Conservation (phyloP, 2,113 vertebrate genomes). For the Alaudala cheleensis region DNA sequence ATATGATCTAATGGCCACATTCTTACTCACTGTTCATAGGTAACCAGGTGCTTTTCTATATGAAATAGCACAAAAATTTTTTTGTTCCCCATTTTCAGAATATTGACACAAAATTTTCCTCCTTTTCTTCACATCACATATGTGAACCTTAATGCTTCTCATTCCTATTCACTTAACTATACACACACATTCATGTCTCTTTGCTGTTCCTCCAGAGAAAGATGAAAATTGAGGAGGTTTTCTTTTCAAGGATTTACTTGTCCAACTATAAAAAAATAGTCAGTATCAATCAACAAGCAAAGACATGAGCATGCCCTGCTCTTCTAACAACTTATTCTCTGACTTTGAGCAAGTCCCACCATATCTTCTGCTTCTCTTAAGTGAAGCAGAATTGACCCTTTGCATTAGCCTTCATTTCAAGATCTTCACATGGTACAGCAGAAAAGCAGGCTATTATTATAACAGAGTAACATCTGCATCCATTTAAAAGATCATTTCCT, state of each 20-base stretch:
- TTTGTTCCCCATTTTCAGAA: not conserved
- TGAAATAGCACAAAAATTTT: not conserved
- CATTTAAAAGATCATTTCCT: constrained; percentile 70
- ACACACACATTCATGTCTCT: not conserved
- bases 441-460: constrained; percentile 17
- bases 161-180: not conserved
- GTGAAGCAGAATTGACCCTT: not conserved
- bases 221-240: not conserved
- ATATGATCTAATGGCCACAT: not conserved
- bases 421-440: not conserved
- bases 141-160: not conserved
- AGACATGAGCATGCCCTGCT: not conserved
- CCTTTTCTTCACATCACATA: not conserved
- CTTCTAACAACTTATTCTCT: not conserved
- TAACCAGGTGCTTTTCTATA: not conserved
- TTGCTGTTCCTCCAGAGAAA: not conserved
- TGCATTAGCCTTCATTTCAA: constrained; percentile 4
- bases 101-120: not conserved
- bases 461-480: constrained; percentile 51
- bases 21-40: not conserved
- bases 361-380: not conserved
- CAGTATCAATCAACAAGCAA: not conserved
- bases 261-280: not conserved
- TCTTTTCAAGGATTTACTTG: not conserved
- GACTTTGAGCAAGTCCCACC: not conserved